These are phyloP conservation scores for Desmophyllum pertusum DNA, from an alignment of 92 coral and sea anemone genomes.

Conservation along the genomic window DNA sequence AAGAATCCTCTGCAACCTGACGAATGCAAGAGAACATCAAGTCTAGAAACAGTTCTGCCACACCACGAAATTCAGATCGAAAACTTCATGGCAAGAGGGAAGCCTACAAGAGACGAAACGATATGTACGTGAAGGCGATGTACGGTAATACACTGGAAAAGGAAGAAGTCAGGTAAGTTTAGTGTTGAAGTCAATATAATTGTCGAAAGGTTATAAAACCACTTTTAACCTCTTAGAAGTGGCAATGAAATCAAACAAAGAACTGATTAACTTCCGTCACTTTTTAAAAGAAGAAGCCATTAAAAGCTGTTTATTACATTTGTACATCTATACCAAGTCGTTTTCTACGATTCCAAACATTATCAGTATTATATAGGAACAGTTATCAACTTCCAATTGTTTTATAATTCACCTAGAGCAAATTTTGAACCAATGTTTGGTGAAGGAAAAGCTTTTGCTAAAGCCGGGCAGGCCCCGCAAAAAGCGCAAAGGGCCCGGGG, in stretches of 20 bases:
- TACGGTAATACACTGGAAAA: conserved; percentile 72
- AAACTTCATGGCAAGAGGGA: conserved; percentile 72
- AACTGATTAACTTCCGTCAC: neutral
- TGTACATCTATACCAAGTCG: too few species aligned
- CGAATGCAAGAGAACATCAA: conserved; percentile 59
- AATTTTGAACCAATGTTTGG: neutral
- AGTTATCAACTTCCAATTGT: neutral
- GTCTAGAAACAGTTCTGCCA: conserved; percentile 59
- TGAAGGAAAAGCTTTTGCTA: neutral
- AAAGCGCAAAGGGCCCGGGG: too few species aligned
- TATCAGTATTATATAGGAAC: neutral
- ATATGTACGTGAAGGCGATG: conserved; percentile 73
- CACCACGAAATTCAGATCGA: conserved; percentile 60
- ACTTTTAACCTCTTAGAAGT: neutral
- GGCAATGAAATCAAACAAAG: conserved; percentile 20
- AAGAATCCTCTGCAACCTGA: conserved; percentile 61
- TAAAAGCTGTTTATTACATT: neutral
- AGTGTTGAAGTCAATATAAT: neutral
- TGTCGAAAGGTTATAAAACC: neutral
- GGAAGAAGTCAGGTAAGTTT: conserved; percentile 76
- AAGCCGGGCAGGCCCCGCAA: too few species aligned
- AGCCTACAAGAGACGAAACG: conserved; percentile 61
- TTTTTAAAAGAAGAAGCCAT: neutral
- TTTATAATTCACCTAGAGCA: too few species aligned
- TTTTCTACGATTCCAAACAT: neutral